phyloP scores from a whole-genome alignment of 2,797 vertebrate genomes.

The Melanotaenia maccullochi region DNA sequence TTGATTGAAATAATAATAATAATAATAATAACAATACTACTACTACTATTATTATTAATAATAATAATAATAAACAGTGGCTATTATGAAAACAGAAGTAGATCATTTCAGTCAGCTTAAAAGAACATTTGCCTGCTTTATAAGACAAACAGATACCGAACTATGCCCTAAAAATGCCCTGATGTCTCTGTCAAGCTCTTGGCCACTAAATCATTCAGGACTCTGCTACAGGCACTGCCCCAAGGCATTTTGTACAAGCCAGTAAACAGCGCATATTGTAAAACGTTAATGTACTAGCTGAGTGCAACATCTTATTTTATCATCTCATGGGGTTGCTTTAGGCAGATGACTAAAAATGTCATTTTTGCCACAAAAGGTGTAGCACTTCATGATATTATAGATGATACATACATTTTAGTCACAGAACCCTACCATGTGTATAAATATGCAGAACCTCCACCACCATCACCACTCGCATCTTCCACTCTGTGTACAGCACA shows the following conservation, averaged over 20 bases:
- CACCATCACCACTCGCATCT: too few species aligned
- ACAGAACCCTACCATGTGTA: constrained; percentile 8
- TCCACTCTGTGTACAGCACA: too few species aligned
- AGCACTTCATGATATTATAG: background rate
- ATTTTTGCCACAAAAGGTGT: background rate
- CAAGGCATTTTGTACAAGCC: constrained; percentile 7
- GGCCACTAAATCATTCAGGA: constrained; percentile 20
- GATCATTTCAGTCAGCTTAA: constrained; percentile 11
- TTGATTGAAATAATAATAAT: background rate
- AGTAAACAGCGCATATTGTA: constrained; percentile 38
- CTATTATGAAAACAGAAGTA: background rate
- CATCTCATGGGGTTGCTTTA: constrained; percentile 16
- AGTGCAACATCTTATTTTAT: constrained; percentile 18
- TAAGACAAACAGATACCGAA: constrained; percentile 3
- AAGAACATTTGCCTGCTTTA: constrained; percentile 3
- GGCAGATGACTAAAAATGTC: constrained; percentile 13
- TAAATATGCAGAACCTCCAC: background rate
- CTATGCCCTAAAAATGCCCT: constrained; percentile 4
- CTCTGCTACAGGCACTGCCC: constrained; percentile 27
- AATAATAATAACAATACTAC: too few species aligned
- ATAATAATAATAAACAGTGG: background rate
- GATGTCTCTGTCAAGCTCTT: constrained; percentile 5
- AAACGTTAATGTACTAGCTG: constrained; percentile 24
- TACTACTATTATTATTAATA: too few species aligned
- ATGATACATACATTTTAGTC: constrained; percentile 1